A percentile compares a stretch with the other conserved stretches of the same genome.
Evolutionary conservation across 2,113 vertebrate species (phyloP).

Genomic region (Calidris pugnax): DNA sequence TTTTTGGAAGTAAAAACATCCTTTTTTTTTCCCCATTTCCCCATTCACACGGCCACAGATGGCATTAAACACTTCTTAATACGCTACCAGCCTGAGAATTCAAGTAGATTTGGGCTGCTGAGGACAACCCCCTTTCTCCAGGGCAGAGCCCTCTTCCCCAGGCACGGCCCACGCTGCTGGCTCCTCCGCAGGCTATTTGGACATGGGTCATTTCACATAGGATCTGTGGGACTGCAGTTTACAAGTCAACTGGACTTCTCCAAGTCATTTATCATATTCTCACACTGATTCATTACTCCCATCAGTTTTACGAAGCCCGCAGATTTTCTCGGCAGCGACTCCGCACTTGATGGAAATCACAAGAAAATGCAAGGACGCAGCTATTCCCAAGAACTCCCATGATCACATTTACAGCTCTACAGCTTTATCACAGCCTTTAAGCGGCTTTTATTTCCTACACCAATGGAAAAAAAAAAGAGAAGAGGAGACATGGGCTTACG

Average conservation of each 20-base stretch:
- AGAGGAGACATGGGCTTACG: background rate
- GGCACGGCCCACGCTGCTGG: background rate
- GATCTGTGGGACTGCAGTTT: background rate
- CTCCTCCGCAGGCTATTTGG: background rate
- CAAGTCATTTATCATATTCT: background rate
- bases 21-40: background rate
- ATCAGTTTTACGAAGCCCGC: background rate
- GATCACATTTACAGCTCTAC: background rate
- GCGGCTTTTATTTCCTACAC: background rate
- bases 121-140: background rate
- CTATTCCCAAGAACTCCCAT: background rate
- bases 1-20: background rate
- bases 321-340: background rate
- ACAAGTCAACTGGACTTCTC: background rate
- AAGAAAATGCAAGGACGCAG: background rate
- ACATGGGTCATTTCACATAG: fast-evolving
- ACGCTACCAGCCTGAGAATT: background rate
- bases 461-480: background rate
- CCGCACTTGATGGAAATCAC: background rate
- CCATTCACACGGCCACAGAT: background rate
- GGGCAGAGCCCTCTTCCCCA: background rate
- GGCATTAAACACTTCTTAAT: background rate
- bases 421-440: background rate
- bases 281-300: background rate
- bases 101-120: background rate